These are phyloP conservation scores for Crypturellus undulatus DNA, from an alignment of 2,113 vertebrate species.

Conservation along the genomic window DNA sequence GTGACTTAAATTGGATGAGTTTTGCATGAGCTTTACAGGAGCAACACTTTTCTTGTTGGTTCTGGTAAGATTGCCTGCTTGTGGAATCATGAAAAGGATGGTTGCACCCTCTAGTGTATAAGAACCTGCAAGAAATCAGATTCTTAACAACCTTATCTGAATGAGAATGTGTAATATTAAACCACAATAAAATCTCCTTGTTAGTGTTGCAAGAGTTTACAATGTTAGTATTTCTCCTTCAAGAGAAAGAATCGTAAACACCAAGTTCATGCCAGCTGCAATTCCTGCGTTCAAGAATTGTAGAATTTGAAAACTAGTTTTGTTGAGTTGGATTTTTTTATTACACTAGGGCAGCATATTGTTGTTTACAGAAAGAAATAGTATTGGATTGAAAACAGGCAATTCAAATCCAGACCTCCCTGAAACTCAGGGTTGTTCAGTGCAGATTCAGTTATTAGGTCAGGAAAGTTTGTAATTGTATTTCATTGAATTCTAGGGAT, in stretches of 20 bases:
- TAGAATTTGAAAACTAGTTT: background rate
- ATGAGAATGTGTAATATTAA: slow-evolving; percentile 7
- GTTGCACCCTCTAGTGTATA: slow-evolving; percentile 74
- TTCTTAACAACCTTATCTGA: background rate
- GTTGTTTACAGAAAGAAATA: background rate
- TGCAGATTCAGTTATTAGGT: background rate
- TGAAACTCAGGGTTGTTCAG: background rate
- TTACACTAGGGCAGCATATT: background rate
- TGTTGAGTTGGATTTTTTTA: background rate
- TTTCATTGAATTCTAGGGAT: background rate
- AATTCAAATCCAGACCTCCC: background rate
- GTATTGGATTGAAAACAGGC: background rate
- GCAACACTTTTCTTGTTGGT: background rate
- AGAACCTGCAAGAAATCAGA: background rate
- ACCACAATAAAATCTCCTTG: background rate
- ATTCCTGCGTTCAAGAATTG: background rate
- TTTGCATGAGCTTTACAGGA: background rate
- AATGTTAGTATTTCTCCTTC: background rate
- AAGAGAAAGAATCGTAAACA: background rate
- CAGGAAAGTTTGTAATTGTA: background rate
- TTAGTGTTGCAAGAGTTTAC: background rate
- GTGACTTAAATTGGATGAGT: background rate
- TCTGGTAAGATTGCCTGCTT: background rate
- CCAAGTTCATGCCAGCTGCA: background rate
- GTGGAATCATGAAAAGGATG: slow-evolving; percentile 39